Base-by-base conservation (phyloP, 2,888 invertebrate genomes). In the Ophion obscuratus region DNA sequence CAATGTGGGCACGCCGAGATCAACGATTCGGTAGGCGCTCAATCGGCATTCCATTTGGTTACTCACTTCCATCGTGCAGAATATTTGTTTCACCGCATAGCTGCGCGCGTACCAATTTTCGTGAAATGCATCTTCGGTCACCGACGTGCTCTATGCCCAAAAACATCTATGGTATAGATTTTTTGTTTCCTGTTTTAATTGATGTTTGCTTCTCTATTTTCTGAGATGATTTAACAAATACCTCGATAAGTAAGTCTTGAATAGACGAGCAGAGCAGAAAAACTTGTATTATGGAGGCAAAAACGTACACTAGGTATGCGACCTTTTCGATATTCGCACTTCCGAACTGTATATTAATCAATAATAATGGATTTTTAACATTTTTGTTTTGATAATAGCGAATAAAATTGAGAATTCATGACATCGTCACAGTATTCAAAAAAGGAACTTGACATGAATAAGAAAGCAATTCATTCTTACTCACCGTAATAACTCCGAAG, bases 161-260 rank as follows among this genome's bases (percentile, higher is more conserved):
- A 36, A 59, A 59, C n/a, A 10, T 53, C 31, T 5, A 11, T 53
- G 53, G 5, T 14, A 5, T 53, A 53, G 4, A 53, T 53, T 53
- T 11, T 53, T 53, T 31, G 4, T 24, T 40, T 36, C 14, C 40
- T 7, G 5, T 17, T 27, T 31, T 53, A 4, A 44, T 44, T 20
- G 11, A 24, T 64, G 76, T 44, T 5, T 76, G 87, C 10, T 9
- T 6, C 17, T 14, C n/a, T 9, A 14, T 44, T 9, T n/a, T 70
- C 17, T 53, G 5, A 6, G 59, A 44, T 40, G 5, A 10, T 24
- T 27, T 14, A 70, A 53, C 4, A 70, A 71, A 87, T 89, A 91
- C 91, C 87, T 89, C 87, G 44, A 91, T 91, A 57, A 90, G 20
- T 67, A 91, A 87, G 44, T 86, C 85, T 82, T 91, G 91, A 6